These are phyloP conservation scores for Zootermopsis nevadensis DNA, from an alignment of 2,888 invertebrate genomes.

Conservation along the genomic window DNA sequence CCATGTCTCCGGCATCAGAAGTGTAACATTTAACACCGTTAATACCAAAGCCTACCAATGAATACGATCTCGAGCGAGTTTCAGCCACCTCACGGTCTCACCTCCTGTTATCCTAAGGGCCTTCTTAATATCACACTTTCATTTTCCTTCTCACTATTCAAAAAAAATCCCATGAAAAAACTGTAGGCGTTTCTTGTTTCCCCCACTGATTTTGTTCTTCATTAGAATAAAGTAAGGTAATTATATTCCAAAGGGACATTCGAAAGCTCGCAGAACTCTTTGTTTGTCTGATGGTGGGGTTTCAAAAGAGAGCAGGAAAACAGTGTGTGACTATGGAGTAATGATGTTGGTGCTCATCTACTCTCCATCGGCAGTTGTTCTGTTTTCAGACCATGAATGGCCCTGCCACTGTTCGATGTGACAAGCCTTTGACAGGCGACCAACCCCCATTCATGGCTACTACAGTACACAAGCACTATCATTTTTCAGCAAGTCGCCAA, in stretches of 20 bases:
- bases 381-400: neutral
- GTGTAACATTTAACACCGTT: too few species aligned
- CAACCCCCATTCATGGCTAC: neutral
- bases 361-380: neutral
- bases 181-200: too few species aligned
- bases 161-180: too few species aligned
- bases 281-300: neutral
- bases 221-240: neutral
- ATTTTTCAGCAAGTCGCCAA: neutral
- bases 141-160: too few species aligned
- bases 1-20: too few species aligned
- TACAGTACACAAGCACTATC: neutral
- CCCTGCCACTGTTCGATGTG: neutral
- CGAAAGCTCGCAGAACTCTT: neutral
- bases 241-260: neutral
- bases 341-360: neutral
- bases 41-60: too few species aligned
- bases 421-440: slow-evolving; percentile 1
- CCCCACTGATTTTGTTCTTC: neutral
- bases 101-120: too few species aligned
- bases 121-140: too few species aligned
- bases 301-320: neutral
- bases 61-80: too few species aligned
- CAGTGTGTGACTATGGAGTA: neutral
- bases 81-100: too few species aligned